A percentile compares a stretch with the other conserved stretches of the same genome.
phyloP scores from a whole-genome alignment of 2,113 vertebrate species.

The Ceuthmochares aereus region DNA sequence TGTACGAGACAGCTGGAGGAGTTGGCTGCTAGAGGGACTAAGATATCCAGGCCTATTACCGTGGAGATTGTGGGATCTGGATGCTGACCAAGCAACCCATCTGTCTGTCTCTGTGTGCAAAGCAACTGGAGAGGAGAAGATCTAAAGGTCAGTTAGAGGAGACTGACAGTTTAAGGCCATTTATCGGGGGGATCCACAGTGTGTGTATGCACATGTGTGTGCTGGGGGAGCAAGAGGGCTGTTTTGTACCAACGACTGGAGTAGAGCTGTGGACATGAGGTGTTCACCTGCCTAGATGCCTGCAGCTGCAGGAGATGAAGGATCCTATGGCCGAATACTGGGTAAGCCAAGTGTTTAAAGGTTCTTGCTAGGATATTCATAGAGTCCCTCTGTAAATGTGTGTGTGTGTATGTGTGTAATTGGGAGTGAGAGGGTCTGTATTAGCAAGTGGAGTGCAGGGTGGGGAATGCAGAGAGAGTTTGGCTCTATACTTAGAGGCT shows the following conservation, averaged over 20 bases:
- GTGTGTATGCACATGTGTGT: not conserved
- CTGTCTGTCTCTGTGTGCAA: not conserved
- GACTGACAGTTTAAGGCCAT: not conserved
- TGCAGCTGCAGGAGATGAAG: not conserved
- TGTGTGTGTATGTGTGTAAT: fast-evolving
- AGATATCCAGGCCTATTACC: not conserved
- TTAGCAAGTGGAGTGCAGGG: not conserved
- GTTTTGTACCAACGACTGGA: not conserved
- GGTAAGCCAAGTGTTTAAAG: not conserved
- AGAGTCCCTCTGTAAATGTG: fast-evolving
- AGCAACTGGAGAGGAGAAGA: not conserved
- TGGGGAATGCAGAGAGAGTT: not conserved
- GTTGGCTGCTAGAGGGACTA: not conserved
- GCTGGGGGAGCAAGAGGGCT: not conserved
- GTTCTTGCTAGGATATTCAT: not conserved
- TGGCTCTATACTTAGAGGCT: not conserved
- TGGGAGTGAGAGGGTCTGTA: not conserved
- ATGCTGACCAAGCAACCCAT: not conserved
- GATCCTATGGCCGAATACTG: not conserved
- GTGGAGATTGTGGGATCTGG: not conserved
- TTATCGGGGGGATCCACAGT: not conserved
- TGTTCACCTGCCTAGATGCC: not conserved
- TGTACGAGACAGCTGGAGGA: not conserved
- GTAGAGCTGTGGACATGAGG: not conserved
- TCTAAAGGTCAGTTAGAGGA: not conserved